Conservation (phyloP, 2,888 invertebrate genomes). For the Sminthurides aquaticus region DNA sequence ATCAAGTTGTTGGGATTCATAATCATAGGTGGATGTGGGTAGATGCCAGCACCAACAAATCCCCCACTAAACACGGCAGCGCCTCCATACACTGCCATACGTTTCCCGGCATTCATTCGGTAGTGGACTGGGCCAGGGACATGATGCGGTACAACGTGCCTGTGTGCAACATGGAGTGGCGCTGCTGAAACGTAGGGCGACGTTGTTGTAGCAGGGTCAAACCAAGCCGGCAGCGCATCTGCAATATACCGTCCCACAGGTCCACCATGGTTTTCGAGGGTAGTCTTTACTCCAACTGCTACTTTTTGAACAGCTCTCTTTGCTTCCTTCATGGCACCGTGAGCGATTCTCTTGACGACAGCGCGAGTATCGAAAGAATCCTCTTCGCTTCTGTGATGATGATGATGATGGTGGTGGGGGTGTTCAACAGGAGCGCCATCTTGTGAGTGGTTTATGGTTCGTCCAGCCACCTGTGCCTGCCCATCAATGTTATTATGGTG, state of each 20-base stretch:
- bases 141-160: not conserved
- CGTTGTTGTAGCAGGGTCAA: no score
- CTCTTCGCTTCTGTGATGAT: not conserved
- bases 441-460: no score
- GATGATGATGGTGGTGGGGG: not conserved
- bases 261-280: slow-evolving; percentile 22
- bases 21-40: no score
- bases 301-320: slow-evolving; percentile 8
- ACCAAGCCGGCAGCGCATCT: not conserved
- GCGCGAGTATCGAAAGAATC: not conserved
- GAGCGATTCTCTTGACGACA: not conserved
- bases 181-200: not conserved
- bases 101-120: no score
- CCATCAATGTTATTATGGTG: no score
- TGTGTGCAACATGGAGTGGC: not conserved
- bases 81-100: no score
- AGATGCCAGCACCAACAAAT: no score
- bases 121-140: not conserved
- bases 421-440: no score
- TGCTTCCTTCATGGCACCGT: not conserved
- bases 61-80: no score
- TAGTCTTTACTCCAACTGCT: not conserved
- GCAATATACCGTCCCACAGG: slow-evolving; percentile 1
- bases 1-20: no score
- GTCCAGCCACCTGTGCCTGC: no score